Base-by-base conservation (phyloP, 2,888 invertebrate genomes). In the Heliconius ethilla region DNA sequence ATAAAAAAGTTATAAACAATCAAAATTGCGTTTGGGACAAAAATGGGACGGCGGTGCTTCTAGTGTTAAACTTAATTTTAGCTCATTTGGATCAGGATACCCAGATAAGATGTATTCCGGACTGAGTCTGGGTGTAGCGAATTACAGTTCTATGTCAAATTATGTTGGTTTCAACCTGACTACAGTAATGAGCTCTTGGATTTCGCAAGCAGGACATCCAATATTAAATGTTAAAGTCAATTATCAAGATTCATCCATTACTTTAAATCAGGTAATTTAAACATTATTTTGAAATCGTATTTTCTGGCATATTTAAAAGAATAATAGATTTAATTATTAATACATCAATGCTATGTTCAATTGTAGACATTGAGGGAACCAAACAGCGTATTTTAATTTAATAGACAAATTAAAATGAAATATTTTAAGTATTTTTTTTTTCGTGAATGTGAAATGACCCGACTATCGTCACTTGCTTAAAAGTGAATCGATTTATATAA, bases 101-200 rank as follows among this genome's bases (percentile, higher is more conserved):
- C 95, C 96, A 0, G 84, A 89, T 0, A 84, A 91, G 37, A 86
- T 96, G 29, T 95, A 95, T 80, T 81, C 86, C 3, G 90, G 91
- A 13, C 89, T 96, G 0, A 86, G 91, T 65, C 81, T 86, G 73
- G 92, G 90, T 15, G 92, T 92, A 55, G 85, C 86, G 1, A 70
- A 78, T 3, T 85, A 83, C 1, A 82, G 81, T n/a, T 82, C 94
- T 0, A 79, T 94, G 15, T 84, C 85, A 0, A 81, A 85, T 0
- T 94, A 91, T 78, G 85, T 88, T 25, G 86, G 85, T 62, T 82
- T 83, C 2, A 86, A 83, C 4, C 83, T 93, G 0, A 83, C 85
- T 25, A 86, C 85, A 15, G 83, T 94, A 3, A 93, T 94, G 93
- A 85, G 86, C 40, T 90, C 91, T 0, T 94, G 94, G 94, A 89